These are phyloP conservation scores for Pogonocichla stellata DNA, from an alignment of 2,113 vertebrate species.

Conservation along the genomic window DNA sequence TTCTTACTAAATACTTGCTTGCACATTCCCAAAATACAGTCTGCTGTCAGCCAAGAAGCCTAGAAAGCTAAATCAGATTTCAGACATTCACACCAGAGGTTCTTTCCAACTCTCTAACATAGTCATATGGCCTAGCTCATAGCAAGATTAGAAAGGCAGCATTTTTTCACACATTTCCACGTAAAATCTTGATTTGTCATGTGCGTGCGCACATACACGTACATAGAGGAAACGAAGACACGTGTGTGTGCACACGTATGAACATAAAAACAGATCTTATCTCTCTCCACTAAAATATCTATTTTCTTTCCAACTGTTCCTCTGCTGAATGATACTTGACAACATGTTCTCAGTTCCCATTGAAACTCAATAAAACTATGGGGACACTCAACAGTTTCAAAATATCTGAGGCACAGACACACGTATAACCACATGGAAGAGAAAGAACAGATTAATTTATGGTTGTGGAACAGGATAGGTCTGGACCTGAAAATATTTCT, in stretches of 20 bases:
- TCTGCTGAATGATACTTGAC: not conserved
- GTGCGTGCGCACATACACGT: not conserved
- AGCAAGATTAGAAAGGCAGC: slow-evolving; percentile 51
- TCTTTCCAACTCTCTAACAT: slow-evolving; percentile 33
- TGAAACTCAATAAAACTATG: not conserved
- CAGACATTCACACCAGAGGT: slow-evolving; percentile 37
- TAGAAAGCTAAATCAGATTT: slow-evolving; percentile 51
- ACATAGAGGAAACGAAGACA: not conserved
- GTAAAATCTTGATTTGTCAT: slow-evolving; percentile 10
- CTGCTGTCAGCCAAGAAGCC: slow-evolving; percentile 39
- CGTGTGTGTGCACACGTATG: not conserved
- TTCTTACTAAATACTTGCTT: slow-evolving; percentile 7
- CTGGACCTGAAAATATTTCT: not conserved
- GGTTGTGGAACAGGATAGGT: not conserved
- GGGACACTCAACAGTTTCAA: not conserved
- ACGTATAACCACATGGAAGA: fast-evolving
- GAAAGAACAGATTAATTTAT: not conserved
- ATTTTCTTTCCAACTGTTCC: slow-evolving; percentile 6
- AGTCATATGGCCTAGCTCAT: slow-evolving; percentile 56
- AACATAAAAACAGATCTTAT: slow-evolving; percentile 29
- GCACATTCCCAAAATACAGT: slow-evolving; percentile 11
- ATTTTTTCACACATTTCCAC: slow-evolving; percentile 51
- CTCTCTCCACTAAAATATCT: not conserved
- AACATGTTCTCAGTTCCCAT: not conserved
- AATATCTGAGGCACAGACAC: not conserved